phyloP scores from a whole-genome alignment of 2,888 invertebrate species.

The Ophion ventricosus region DNA sequence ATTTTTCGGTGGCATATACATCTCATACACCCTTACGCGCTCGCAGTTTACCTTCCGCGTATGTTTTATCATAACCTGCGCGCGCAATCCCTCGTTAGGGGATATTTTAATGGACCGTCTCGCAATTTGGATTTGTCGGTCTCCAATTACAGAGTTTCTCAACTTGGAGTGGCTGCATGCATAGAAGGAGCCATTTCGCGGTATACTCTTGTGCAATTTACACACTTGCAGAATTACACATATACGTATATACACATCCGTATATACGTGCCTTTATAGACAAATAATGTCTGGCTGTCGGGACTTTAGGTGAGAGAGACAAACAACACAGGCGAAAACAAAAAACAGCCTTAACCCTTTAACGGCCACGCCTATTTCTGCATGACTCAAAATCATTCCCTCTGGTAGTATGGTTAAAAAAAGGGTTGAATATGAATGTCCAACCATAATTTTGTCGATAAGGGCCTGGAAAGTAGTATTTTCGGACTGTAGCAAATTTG shows the following conservation, averaged over 20 bases:
- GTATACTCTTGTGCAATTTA: constrained; percentile 4
- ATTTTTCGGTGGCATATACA: not conserved
- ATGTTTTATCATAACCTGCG: constrained; percentile 29
- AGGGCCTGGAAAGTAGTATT: too few relatives aligned
- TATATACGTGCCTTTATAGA: not conserved
- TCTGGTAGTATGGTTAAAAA: too few relatives aligned
- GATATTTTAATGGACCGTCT: constrained; percentile 77
- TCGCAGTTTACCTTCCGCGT: constrained; percentile 52
- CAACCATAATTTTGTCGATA: too few relatives aligned
- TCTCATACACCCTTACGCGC: not conserved
- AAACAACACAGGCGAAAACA: constrained; percentile 29
- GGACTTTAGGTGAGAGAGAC: constrained; percentile 31
- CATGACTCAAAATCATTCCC: too few relatives aligned
- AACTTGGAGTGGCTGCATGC: constrained; percentile 55
- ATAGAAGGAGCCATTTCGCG: constrained; percentile 19
- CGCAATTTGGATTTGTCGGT: constrained; percentile 75
- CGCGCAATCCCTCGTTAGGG: constrained; percentile 72
- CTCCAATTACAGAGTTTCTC: constrained; percentile 77
- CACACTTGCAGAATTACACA: not conserved
- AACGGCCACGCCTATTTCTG: too few relatives aligned
- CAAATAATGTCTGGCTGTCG: constrained; percentile 31
- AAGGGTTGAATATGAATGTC: too few relatives aligned
- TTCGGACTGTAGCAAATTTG: too few relatives aligned
- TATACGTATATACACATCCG: not conserved
- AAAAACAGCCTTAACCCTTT: constrained; percentile 21